Percentiles rank a stretch among this genome's conserved stretches.
Conservation (phyloP, 2,113 vertebrate genomes). For the Martes martes region DNA sequence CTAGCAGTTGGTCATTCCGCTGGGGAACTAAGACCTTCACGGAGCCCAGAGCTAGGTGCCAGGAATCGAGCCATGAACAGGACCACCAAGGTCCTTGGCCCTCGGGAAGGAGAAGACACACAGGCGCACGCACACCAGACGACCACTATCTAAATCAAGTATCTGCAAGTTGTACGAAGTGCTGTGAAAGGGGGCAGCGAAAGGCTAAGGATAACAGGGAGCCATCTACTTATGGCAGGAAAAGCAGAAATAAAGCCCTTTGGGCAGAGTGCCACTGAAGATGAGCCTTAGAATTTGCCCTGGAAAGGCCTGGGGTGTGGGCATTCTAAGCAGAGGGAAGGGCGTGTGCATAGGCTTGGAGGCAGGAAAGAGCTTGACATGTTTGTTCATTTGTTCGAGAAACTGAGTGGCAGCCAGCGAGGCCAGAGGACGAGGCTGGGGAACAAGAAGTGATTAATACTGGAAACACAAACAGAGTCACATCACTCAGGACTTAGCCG, state of each 20-base stretch:
- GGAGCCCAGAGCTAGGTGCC: background rate
- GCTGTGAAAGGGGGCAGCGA: constrained; percentile 5
- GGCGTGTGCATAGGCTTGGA: background rate
- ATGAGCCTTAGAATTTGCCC: background rate
- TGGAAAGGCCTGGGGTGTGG: background rate
- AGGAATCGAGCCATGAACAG: background rate
- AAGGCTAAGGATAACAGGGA: background rate
- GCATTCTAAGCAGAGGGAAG: background rate
- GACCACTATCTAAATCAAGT: constrained; percentile 5
- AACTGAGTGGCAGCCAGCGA: background rate
- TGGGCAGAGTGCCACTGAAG: background rate
- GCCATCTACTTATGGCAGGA: background rate
- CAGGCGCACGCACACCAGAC: background rate
- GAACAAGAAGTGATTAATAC: background rate
- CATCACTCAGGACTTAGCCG: background rate
- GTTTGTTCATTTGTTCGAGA: background rate
- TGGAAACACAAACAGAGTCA: constrained; percentile 4
- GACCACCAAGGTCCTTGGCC: background rate
- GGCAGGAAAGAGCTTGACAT: background rate
- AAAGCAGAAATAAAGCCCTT: background rate
- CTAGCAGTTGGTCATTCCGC: background rate
- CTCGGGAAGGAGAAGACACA: background rate
- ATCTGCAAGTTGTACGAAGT: background rate
- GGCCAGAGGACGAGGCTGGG: background rate
- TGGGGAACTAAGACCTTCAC: background rate